A percentile compares a stretch with the other conserved stretches of the same genome.
Conservation (phyloP, 2,888 invertebrate genomes). For the Pachliopta kotzebuea region DNA sequence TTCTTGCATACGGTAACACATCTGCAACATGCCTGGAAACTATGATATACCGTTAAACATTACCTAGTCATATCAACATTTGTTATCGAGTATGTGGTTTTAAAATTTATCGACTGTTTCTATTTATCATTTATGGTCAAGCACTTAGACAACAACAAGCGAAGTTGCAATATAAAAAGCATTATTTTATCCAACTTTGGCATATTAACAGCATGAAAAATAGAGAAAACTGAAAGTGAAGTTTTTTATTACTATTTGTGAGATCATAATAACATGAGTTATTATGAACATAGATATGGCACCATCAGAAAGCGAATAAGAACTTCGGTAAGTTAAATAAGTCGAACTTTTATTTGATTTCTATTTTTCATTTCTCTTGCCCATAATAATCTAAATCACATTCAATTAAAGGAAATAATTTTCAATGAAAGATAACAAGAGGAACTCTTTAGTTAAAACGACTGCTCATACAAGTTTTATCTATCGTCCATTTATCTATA, state of each 20-base stretch:
- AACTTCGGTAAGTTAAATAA: conserved; percentile 34
- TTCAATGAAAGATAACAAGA: not conserved
- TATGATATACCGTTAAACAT: not conserved
- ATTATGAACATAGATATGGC: conserved; percentile 37
- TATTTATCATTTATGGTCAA: conserved; percentile 21
- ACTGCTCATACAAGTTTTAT: not conserved
- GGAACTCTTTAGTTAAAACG: not conserved
- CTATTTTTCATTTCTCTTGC: too few species aligned
- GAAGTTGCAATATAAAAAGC: not conserved
- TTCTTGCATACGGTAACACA: too few species aligned
- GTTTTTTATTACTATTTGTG: not conserved
- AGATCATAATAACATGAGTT: conserved; percentile 24
- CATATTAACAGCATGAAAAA: not conserved
- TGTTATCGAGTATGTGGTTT: conserved; percentile 18
- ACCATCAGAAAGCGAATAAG: conserved; percentile 32
- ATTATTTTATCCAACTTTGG: not conserved
- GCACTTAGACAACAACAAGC: conserved; percentile 9
- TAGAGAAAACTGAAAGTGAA: not conserved
- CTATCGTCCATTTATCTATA: not conserved
- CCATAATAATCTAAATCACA: too few species aligned
- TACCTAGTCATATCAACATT: conserved; percentile 10
- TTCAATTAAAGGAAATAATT: not conserved
- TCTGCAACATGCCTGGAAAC: too few species aligned
- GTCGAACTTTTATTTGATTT: not conserved
- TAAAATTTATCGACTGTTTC: conserved; percentile 19